Conservation (phyloP, 2,113 vertebrate genomes). For the Dasyornis broadbenti region DNA sequence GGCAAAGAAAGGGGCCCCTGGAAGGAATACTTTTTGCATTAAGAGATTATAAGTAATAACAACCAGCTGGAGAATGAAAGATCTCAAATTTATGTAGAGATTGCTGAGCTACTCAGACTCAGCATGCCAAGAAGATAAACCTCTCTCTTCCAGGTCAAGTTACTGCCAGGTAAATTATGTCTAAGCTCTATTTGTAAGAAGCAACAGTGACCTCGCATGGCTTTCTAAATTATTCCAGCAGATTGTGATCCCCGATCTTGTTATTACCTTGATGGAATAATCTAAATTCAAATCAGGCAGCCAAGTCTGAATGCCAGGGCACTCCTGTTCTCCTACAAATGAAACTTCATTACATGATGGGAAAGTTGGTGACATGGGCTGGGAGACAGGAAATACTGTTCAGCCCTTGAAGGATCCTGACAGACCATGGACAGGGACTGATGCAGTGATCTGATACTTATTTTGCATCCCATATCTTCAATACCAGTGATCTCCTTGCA, state of each 20-base stretch:
- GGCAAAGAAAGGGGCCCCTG: conserved; percentile 20
- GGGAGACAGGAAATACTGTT: not conserved
- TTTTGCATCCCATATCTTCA: not conserved
- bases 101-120: conserved; percentile 17
- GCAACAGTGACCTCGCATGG: conserved; percentile 51
- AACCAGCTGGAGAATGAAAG: conserved; percentile 57
- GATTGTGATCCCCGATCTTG: not conserved
- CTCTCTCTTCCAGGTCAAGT: conserved; percentile 55
- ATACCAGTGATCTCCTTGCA: not conserved
- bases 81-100: conserved; percentile 45
- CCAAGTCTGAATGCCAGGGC: not conserved
- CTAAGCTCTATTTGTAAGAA: conserved; percentile 4
- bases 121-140: conserved; percentile 50
- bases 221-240: conserved; percentile 43
- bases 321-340: not conserved
- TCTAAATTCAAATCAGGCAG: conserved; percentile 28
- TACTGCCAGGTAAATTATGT: conserved; percentile 49
- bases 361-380: not conserved
- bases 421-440: not conserved
- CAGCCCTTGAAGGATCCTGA: not conserved
- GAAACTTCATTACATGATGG: not conserved
- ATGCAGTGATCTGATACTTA: not conserved
- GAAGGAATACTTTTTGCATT: conserved; percentile 51
- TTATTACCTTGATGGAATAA: conserved; percentile 31
- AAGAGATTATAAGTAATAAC: conserved; percentile 57